Evolutionary conservation across 1,140 invertebrate genomes (phyloP), one percentile per base, ranked within the genome.

Genomic region (Octopus bimaculoides): DNA sequence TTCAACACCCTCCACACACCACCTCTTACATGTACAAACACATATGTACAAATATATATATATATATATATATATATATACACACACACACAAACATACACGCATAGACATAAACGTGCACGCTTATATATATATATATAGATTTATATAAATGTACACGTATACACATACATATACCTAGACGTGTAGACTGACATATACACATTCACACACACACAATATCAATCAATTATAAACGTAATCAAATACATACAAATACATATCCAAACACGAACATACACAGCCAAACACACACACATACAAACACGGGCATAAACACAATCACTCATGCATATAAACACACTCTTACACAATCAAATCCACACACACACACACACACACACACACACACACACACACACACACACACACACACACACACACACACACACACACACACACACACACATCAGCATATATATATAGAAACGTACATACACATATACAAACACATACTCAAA

Each of bases 311-410:
- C 55, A 77, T 69, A 82, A 56, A 80, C 54, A 83, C 77, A 83
- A 74, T 79, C 66, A 83, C 74, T 80, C 81, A 82, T 80, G 78
- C 74, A 81, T 75, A 81, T 77, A 81, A 78, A 81, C 74, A 81
- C 77, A 69, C 14, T 12, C 14, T n/a, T 69, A 69, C 14, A 69
- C 3, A 69, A n/a, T n/a, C 14, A 69, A 4, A 14, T 14, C 17
- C 26, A 69, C 14, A 69, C 14, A 69, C 26, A 69, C 14, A 69
- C 14, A 69, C 26, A 69, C 14, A 69, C 12, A 5, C 12, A 69
- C 20, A 69, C 12, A 69, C 20, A 69, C 12, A 69, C 20, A 12
- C 12, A 69, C 12, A 69, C 20, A 69, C 20, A 69, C 20, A 69
- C 12, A 69, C 12, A 69, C 20, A 69, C 12, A 69, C 20, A 69